Evolutionary conservation across 2,888 invertebrate genomes (phyloP).

Genomic region (Cyaniris semiargus): DNA sequence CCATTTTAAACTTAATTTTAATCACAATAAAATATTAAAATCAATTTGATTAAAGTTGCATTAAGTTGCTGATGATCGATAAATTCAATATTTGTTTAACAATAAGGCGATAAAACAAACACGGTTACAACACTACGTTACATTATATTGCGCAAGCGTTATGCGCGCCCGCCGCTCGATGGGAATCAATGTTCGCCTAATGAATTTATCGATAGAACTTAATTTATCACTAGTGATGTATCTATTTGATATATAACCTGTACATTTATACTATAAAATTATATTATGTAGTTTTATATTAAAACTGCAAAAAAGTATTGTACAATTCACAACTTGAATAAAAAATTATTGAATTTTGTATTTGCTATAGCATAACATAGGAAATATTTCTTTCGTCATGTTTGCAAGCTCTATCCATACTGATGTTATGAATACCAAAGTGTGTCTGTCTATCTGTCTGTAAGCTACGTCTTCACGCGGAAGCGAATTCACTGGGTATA

Average conservation of each 20-base stretch:
- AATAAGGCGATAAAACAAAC: slow-evolving; percentile 30
- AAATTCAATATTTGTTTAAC: slow-evolving; percentile 26
- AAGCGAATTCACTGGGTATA: too few species aligned
- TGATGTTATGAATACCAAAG: too few species aligned
- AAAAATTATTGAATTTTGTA: too few species aligned
- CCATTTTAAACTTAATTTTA: too few species aligned
- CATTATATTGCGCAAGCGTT: slow-evolving; percentile 57
- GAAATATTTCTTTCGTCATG: too few species aligned
- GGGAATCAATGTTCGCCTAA: slow-evolving; percentile 32
- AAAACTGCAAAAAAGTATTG: too few species aligned
- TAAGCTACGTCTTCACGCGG: too few species aligned
- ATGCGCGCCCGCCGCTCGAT: slow-evolving; percentile 39
- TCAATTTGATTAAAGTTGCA: neutral
- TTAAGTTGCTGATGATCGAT: neutral
- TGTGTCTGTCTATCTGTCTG: too few species aligned
- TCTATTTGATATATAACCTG: neutral
- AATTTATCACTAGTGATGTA: slow-evolving; percentile 18
- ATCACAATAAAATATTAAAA: neutral
- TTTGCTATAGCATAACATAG: too few species aligned
- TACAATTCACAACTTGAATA: too few species aligned
- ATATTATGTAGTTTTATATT: too few species aligned
- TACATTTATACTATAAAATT: neutral
- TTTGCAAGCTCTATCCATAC: too few species aligned
- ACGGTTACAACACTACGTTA: slow-evolving; percentile 52
- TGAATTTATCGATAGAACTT: slow-evolving; percentile 23